Evolutionary conservation across 2,113 vertebrate species (phyloP).

Genomic region (Porphyrio hochstetteri): DNA sequence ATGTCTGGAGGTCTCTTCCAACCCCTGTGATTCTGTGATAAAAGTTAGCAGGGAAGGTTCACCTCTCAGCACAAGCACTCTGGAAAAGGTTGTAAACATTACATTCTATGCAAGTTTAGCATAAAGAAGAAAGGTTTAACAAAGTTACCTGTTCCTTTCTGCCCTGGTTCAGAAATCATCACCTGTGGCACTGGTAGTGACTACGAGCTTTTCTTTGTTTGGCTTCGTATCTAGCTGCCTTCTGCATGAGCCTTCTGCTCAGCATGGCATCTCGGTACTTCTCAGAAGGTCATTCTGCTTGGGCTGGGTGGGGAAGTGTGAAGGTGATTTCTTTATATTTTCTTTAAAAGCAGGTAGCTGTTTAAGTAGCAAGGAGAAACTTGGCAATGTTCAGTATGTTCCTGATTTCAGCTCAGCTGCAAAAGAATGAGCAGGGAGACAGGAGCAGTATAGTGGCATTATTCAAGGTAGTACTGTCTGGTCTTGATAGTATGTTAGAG

Average conservation of each 20-base stretch:
- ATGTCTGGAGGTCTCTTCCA: no score
- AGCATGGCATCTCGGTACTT: not conserved
- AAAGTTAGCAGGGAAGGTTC: not conserved
- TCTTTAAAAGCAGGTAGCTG: conserved; percentile 6
- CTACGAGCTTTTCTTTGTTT: not conserved
- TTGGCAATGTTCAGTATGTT: not conserved
- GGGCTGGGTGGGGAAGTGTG: not conserved
- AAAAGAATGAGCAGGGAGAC: conserved; percentile 3
- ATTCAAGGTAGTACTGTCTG: not conserved
- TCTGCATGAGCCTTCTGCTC: not conserved
- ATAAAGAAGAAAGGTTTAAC: not conserved
- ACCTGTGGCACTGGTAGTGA: not conserved
- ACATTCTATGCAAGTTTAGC: not conserved
- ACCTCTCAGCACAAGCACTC: not conserved
- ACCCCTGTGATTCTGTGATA: no score
- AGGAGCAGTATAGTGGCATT: not conserved
- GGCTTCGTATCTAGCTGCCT: not conserved
- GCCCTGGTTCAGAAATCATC: not conserved
- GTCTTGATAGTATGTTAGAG: not conserved
- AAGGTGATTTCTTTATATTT: conserved; percentile 10
- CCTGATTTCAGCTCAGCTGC: not conserved
- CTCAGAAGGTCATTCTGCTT: not conserved
- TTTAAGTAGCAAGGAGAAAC: conserved; percentile 32
- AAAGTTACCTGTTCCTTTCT: not conserved
- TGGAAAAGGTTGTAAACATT: not conserved